Evolutionary conservation across 2,113 vertebrate genomes (phyloP), one percentile per base, ranked within the genome.

Genomic region (Lepisosteus osseus): DNA sequence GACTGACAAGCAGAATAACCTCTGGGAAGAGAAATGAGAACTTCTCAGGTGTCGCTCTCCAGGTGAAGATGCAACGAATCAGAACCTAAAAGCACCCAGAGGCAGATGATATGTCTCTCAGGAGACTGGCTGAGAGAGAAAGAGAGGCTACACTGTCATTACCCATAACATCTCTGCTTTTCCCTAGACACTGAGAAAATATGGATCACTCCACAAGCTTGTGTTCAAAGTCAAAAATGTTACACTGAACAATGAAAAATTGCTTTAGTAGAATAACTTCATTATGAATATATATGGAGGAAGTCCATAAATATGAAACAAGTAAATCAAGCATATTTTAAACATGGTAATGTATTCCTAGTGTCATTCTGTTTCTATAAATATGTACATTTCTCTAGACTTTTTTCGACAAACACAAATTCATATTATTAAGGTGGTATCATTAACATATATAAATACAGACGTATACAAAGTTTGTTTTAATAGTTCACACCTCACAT

Each of bases 1-100:
- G 78, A 81, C 79, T 80, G 59, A 72, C 87, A 74, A 78, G 78
- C 81, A 66, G 72, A 80, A 83, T 80, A 83, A 83, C 76, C 79
- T 82, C 80, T 67, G 67, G 71, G 76, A 85, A 82, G 78, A 67
- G 79, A 70, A 68, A 76, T 43, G 74, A 80, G 74, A 66, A 72
- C 79, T 84, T 75, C 44, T 84, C 78, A 78, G 74, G 79, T 80
- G 74, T 82, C 72, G 14, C 83, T 84, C 54, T 75, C 73, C 82
- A 88, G 79, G 85, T 82, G 79, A 81, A 3, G 62, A 80, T 75
- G 70, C 70, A 69, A 68, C 77, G 74, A 86, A 85, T 84, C 62
- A 81, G 70, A 89, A 84, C 54, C 72, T 17, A 78, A 79, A 77
- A 85, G 76, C 51, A 80, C 69, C 79, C 80, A 74, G 44, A 86